Evolutionary conservation across 2,797 vertebrate genomes (phyloP).

Genomic region (Delichon dasypus): DNA sequence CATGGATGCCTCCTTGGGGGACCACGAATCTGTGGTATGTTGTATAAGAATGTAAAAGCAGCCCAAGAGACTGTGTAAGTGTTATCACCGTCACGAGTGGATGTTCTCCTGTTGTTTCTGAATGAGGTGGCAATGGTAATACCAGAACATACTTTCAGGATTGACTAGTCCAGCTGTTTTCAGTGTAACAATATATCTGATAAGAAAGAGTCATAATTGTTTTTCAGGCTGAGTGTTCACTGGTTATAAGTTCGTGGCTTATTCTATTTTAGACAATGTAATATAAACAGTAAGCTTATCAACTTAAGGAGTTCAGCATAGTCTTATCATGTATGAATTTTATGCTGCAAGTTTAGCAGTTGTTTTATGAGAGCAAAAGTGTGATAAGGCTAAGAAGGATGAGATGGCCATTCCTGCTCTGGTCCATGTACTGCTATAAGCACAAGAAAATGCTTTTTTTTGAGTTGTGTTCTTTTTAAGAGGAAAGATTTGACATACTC

Average conservation of each 20-base stretch:
- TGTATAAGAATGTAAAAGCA: background rate
- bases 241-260: background rate
- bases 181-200: background rate
- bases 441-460: background rate
- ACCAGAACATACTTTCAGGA: background rate
- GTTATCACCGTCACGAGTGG: background rate
- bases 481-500: background rate
- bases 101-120: background rate
- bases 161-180: background rate
- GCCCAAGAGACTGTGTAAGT: background rate
- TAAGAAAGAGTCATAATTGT: fast-evolving
- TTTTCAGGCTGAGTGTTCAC: background rate
- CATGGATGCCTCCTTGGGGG: background rate
- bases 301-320: background rate
- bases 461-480: background rate
- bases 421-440: background rate
- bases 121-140: background rate
- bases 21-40: fast-evolving
- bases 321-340: background rate
- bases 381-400: background rate
- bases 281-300: background rate
- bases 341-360: background rate
- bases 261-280: background rate
- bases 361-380: background rate
- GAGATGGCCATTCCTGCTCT: background rate